Base-by-base conservation (phyloP, 1,140 invertebrate genomes). In the Daktulosphaira vitifoliae region DNA sequence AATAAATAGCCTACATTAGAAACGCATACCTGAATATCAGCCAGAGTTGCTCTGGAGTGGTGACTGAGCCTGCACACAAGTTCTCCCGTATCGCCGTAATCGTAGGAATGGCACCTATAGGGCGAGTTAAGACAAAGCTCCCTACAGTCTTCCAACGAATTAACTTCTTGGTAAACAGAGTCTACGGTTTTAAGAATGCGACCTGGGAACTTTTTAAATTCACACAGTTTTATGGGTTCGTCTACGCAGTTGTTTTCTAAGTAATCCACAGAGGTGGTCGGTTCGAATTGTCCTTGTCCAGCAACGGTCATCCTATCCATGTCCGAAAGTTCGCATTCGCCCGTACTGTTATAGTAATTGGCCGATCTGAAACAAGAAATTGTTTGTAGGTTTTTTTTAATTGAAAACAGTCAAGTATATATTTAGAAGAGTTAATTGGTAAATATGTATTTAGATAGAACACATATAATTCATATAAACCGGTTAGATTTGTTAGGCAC, bases 111-210 rank as follows among this genome's bases (percentile, higher is more conserved):
- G 74, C 92, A 96, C 72, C 86, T 79, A 75, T 81, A 82, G 7
- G 89, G 87, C 9, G 90, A 90, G 71, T 87, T 90, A 23, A 94
- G 78, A 72, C 92, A 95, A 38, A 92, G 80, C 69, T 92, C 88
- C 50, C 89, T 82, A 74, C 88, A 91, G 76, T 91, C 90, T 66
- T 91, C 89, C 52, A 89, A 79, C 3, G 85, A 89, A 16, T 84
- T 85, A 1, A 93, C 86, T 70, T 92, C 89, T 77, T 92, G 88
- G 72, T 90, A 93, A 6, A 95, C 91, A 3, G 90, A 90, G 71
- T 96, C 92, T 2, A 95, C 92, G 0, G 92, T 95, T 76, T 96
- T 95, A 29, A 95, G 76, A 69, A 95, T 94, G 65, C 88, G 82
- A 0, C 90, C 90, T 26, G 81, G 82, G 69, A 93, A 79, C 70